phyloP scores from a whole-genome alignment of 2,113 vertebrate species.

The Dascyllus trimaculatus region DNA sequence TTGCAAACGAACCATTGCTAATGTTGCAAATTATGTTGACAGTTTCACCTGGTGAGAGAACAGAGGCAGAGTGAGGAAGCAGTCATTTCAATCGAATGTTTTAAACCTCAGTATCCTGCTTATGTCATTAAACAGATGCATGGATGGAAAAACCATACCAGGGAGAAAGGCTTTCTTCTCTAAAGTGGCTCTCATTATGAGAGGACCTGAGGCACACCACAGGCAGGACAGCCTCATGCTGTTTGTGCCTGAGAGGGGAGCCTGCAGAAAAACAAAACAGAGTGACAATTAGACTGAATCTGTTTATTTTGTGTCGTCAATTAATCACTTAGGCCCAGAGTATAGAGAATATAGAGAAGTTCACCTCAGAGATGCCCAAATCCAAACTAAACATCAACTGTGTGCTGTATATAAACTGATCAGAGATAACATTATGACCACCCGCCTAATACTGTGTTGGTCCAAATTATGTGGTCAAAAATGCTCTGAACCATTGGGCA shows the following conservation, averaged over 20 bases:
- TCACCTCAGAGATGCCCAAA: too few relatives aligned
- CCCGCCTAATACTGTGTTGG: too few relatives aligned
- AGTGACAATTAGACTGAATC: not conserved
- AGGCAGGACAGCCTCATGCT: constrained; percentile 49
- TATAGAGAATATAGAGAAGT: too few relatives aligned
- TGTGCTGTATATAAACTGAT: too few relatives aligned
- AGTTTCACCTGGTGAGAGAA: constrained; percentile 60
- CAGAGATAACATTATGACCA: too few relatives aligned
- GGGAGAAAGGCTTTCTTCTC: constrained; percentile 65
- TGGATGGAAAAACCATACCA: constrained; percentile 43
- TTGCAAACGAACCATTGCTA: constrained; percentile 55
- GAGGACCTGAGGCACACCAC: constrained; percentile 53
- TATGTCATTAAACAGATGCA: not conserved
- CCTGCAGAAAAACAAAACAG: constrained; percentile 41
- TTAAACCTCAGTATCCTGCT: not conserved
- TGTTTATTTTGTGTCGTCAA: not conserved
- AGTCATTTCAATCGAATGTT: not conserved
- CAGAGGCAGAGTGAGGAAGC: not conserved
- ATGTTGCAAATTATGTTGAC: constrained; percentile 59
- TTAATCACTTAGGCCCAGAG: too few relatives aligned
- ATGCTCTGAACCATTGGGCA: too few relatives aligned
- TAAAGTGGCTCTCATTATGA: constrained; percentile 44
- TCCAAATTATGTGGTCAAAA: too few relatives aligned
- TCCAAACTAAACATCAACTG: too few relatives aligned
- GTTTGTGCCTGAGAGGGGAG: constrained; percentile 66